Percentiles rank a stretch among this genome's conserved stretches.
These are phyloP conservation scores for Microcebus tavaratra DNA, from an alignment of 2,113 vertebrate genomes.

Conservation along the genomic window DNA sequence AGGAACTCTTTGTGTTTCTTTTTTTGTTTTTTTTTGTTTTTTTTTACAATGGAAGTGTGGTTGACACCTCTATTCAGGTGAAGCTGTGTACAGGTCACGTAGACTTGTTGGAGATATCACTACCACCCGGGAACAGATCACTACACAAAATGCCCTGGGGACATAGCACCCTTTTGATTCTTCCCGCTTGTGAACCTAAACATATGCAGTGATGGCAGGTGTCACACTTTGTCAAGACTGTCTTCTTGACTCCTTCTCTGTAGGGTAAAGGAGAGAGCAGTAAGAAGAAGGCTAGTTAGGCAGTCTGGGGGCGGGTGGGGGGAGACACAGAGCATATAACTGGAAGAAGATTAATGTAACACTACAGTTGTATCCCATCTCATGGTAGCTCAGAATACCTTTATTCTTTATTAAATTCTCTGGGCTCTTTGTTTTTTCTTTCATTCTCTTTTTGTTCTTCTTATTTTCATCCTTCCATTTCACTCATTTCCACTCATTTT, in stretches of 20 bases:
- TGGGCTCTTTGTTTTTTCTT: background rate
- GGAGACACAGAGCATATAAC: accelerated
- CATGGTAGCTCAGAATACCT: background rate
- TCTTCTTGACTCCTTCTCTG: background rate
- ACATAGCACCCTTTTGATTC: background rate
- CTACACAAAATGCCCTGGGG: background rate
- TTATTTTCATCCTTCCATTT: background rate
- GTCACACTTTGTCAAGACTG: background rate
- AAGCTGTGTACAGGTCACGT: too few relatives aligned
- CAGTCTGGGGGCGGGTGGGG: background rate
- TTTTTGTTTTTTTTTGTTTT: background rate
- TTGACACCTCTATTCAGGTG: background rate
- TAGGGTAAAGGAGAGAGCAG: background rate
- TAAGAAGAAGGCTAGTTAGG: background rate
- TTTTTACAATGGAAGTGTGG: background rate
- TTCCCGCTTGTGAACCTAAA: background rate
- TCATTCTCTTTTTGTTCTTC: background rate
- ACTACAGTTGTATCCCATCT: background rate
- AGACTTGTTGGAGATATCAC: background rate
- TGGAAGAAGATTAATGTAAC: background rate
- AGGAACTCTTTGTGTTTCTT: background rate
- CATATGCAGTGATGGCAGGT: background rate
- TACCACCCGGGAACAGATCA: background rate
- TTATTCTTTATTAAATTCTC: background rate
- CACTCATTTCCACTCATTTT: background rate